Percentiles rank a stretch among this genome's conserved stretches.
Conservation (phyloP, 2,113 vertebrate genomes). For the Muscicapa adusta region DNA sequence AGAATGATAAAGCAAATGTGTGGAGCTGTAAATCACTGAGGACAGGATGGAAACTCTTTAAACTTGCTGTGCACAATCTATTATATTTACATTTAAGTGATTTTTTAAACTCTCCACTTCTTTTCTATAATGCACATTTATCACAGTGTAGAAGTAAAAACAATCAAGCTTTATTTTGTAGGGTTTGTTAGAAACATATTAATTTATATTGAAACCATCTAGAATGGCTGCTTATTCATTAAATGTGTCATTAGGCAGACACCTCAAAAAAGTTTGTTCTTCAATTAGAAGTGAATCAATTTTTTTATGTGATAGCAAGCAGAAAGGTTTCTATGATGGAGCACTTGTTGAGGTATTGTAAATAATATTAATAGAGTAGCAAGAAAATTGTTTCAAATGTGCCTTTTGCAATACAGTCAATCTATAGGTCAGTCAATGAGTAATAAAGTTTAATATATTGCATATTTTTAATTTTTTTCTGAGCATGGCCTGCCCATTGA, state of each 20-base stretch:
- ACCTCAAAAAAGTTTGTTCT: constrained; percentile 12
- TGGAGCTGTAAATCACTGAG: constrained; percentile 7
- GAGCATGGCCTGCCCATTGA: not conserved
- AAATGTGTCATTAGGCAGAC: not conserved
- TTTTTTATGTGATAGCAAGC: not conserved
- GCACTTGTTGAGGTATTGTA: not conserved
- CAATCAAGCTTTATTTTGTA: not conserved
- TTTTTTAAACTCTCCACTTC: not conserved
- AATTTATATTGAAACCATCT: not conserved
- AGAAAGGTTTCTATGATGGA: not conserved
- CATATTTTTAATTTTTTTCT: not conserved
- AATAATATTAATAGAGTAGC: not conserved
- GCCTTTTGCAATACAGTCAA: not conserved
- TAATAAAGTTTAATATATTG: not conserved
- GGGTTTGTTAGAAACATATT: not conserved
- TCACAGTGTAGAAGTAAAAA: not conserved
- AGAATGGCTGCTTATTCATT: not conserved
- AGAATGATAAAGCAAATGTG: not conserved
- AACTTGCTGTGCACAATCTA: not conserved
- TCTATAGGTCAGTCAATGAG: not conserved
- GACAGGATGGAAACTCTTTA: not conserved
- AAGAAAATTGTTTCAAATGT: not conserved
- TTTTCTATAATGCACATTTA: not conserved
- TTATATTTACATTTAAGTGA: constrained; percentile 21
- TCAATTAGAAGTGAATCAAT: not conserved